Percentiles rank a stretch among this genome's conserved stretches.
Evolutionary conservation across 1,140 invertebrate genomes (phyloP).

Genomic region (Anastatus disparis): DNA sequence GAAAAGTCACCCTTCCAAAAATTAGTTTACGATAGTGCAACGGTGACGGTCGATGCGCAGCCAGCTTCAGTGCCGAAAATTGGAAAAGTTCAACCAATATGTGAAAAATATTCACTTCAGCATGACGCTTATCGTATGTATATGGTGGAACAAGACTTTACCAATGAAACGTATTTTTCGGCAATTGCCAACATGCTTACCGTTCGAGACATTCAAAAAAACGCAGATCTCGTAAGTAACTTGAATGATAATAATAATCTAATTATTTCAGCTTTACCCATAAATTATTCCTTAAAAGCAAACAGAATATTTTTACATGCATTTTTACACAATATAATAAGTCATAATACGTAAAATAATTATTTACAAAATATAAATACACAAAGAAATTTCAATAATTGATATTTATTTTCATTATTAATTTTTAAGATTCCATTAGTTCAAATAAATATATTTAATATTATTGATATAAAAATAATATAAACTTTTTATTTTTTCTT

Average conservation of each 20-base stretch:
- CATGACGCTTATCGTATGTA: constrained; percentile 76
- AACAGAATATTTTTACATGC: too few species aligned
- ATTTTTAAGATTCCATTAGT: neutral
- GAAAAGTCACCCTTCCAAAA: constrained; percentile 74
- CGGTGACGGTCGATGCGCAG: constrained; percentile 71
- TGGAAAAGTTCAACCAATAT: constrained; percentile 46
- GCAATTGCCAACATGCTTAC: constrained; percentile 73
- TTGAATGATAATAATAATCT: too few species aligned
- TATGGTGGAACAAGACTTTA: constrained; percentile 70
- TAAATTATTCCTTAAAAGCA: too few species aligned
- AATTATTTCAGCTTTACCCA: too few species aligned
- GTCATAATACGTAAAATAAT: neutral
- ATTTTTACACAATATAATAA: too few species aligned
- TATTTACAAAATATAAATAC: neutral
- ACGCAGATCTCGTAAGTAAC: constrained; percentile 71
- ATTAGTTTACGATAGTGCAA: constrained; percentile 64
- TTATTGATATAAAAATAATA: neutral
- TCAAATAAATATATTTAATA: neutral
- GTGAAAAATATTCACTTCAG: constrained; percentile 57
- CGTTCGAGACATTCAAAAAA: constrained; percentile 66
- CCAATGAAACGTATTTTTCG: constrained; percentile 71
- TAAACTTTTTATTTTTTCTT: constrained; percentile 32
- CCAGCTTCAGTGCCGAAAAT: constrained; percentile 63
- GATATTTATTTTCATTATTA: neutral
- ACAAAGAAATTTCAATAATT: neutral